Percentiles rank a stretch among this genome's conserved stretches.
These are phyloP conservation scores for Gymnocephalus cernua DNA, from an alignment of 2,113 vertebrate species.

Conservation along the genomic window DNA sequence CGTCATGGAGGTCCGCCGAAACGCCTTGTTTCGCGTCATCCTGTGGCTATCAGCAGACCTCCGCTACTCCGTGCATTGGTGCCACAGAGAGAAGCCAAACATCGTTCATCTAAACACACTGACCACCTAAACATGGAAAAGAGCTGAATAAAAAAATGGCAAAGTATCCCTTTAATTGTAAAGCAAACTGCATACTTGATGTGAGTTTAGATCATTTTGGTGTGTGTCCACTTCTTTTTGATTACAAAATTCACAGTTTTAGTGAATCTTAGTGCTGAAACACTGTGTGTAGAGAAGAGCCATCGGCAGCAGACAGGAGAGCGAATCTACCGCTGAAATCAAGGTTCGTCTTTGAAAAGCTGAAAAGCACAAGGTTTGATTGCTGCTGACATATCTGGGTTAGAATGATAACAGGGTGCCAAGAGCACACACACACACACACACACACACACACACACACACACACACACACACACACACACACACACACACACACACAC, in stretches of 20 bases:
- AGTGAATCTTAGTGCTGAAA: conserved; percentile 15
- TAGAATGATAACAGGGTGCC: conserved; percentile 73
- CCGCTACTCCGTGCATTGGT: no score
- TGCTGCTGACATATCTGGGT: conserved; percentile 79
- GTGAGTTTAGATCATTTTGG: neutral
- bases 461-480: no score
- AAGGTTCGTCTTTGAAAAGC: conserved; percentile 69
- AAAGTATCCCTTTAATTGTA: neutral
- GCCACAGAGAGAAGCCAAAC: no score
- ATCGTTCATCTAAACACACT: no score
- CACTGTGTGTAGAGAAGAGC: conserved; percentile 31
- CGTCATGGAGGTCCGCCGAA: no score
- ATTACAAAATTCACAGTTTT: neutral
- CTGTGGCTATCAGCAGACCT: no score
- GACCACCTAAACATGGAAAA: no score
- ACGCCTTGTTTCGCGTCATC: no score
- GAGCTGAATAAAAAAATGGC: no score
- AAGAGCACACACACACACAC: neutral
- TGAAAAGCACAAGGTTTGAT: conserved; percentile 72
- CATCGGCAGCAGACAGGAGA: conserved; percentile 48
- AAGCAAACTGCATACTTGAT: neutral
- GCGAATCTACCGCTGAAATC: conserved; percentile 65
- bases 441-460: no score
- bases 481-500: no score
- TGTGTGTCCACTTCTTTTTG: neutral